Evolutionary conservation across 2,797 vertebrate genomes (phyloP).

Genomic region (Steatocranus sp.): DNA sequence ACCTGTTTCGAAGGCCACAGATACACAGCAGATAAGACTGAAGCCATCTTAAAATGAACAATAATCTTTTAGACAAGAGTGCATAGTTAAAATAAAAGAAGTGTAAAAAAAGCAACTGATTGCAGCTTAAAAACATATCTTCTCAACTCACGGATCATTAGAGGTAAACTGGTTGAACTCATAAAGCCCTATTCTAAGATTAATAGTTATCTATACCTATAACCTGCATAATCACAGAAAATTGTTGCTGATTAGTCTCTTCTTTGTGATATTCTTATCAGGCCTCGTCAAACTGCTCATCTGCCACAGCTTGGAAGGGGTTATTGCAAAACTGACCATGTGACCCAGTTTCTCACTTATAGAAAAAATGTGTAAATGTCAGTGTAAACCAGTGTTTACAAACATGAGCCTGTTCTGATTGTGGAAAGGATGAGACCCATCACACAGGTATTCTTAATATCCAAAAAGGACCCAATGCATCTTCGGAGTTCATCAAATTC

Average conservation of each 20-base stretch:
- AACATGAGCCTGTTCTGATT: not conserved
- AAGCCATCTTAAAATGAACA: conserved; percentile 75
- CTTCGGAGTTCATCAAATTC: not conserved
- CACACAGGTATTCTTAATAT: not conserved
- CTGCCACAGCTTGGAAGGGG: conserved; percentile 65
- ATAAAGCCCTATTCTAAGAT: conserved; percentile 45
- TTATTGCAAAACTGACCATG: not conserved
- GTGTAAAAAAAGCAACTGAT: not conserved
- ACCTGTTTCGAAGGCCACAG: conserved; percentile 39
- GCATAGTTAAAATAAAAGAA: not conserved
- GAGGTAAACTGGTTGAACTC: conserved; percentile 74
- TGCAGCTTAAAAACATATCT: conserved; percentile 47
- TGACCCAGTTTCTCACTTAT: not conserved
- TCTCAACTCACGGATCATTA: conserved; percentile 70
- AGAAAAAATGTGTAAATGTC: not conserved
- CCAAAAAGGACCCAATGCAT: not conserved
- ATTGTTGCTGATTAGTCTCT: conserved; percentile 80
- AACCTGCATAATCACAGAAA: conserved; percentile 76
- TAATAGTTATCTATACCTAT: conserved; percentile 81
- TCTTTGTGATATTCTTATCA: conserved; percentile 67
- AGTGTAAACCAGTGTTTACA: not conserved
- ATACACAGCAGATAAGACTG: conserved; percentile 67
- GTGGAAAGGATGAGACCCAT: not conserved
- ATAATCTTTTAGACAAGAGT: conserved; percentile 62
- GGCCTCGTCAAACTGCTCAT: conserved; percentile 80